phyloP scores from a whole-genome alignment of 2,888 invertebrate genomes.

The Tridacna gigas region DNA sequence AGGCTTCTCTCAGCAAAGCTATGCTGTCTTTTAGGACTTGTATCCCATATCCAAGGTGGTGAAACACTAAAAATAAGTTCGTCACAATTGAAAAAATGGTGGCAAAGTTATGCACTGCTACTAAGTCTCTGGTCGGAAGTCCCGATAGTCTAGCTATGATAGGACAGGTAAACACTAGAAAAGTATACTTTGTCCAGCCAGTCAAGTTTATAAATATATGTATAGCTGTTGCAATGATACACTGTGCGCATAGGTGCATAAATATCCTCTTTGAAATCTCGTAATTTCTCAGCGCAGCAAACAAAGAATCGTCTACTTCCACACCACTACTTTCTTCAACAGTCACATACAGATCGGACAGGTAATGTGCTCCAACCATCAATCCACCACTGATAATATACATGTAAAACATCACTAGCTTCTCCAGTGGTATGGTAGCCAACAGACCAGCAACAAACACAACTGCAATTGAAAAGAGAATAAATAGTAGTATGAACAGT shows the following conservation, averaged over 20 bases:
- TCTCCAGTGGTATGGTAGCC: slow-evolving; percentile 85
- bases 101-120: slow-evolving; percentile 85
- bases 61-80: slow-evolving; percentile 84
- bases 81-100: slow-evolving; percentile 84
- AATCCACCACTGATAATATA: slow-evolving; percentile 85
- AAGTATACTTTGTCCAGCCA: slow-evolving; percentile 81
- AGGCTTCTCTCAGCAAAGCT: slow-evolving; percentile 70
- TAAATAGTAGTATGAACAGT: no score
- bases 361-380: slow-evolving; percentile 84
- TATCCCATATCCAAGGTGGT: slow-evolving; percentile 83
- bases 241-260: slow-evolving; percentile 82
- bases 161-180: slow-evolving; percentile 86
- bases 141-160: slow-evolving; percentile 85
- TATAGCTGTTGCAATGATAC: slow-evolving; percentile 82
- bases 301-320: slow-evolving; percentile 58
- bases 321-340: slow-evolving; percentile 71
- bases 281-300: slow-evolving; percentile 72
- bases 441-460: slow-evolving; percentile 85
- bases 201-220: slow-evolving; percentile 85
- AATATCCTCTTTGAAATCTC: slow-evolving; percentile 80
- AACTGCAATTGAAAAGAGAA: slow-evolving; percentile 80
- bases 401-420: slow-evolving; percentile 86
- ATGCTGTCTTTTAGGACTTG: slow-evolving; percentile 79
- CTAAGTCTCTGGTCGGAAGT: slow-evolving; percentile 83
- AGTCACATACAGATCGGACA: slow-evolving; percentile 85